phyloP scores from a whole-genome alignment of 2,888 invertebrate genomes.

The Hybos culiciformis region DNA sequence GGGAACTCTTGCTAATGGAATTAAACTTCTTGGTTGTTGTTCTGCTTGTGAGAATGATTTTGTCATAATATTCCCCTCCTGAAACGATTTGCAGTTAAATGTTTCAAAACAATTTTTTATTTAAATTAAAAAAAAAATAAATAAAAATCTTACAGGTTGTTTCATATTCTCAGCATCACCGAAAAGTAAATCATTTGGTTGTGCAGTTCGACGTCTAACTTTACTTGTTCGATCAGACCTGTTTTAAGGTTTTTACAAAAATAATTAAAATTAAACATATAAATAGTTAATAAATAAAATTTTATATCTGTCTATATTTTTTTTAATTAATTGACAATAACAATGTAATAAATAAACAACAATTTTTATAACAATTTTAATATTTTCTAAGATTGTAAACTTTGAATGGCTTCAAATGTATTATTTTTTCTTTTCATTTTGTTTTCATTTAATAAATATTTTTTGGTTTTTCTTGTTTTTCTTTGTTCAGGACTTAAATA shows the following conservation, averaged over 20 bases:
- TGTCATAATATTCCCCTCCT: constrained; percentile 23
- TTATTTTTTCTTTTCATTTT: constrained; percentile 18
- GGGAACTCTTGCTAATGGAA: constrained; percentile 47
- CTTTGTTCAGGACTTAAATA: too few relatives aligned
- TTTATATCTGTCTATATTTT: not conserved
- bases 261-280: too few relatives aligned
- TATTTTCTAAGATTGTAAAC: not conserved
- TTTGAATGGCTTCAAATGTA: constrained; percentile 17
- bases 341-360: not conserved
- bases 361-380: not conserved
- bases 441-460: constrained; percentile 14
- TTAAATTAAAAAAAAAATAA: constrained; percentile 4
- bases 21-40: constrained; percentile 18
- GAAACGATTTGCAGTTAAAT: constrained; percentile 2
- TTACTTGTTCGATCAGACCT: constrained; percentile 33
- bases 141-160: constrained; percentile 10
- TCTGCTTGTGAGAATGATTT: constrained; percentile 24
- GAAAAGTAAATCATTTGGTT: constrained; percentile 56
- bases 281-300: too few relatives aligned
- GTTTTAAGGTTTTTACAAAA: not conserved
- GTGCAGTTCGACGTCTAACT: constrained; percentile 49
- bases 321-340: not conserved
- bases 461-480: too few relatives aligned
- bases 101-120: not conserved
- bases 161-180: constrained; percentile 32